Conservation (phyloP, 2,888 invertebrate species). For the Shargacucullia verbasci region DNA sequence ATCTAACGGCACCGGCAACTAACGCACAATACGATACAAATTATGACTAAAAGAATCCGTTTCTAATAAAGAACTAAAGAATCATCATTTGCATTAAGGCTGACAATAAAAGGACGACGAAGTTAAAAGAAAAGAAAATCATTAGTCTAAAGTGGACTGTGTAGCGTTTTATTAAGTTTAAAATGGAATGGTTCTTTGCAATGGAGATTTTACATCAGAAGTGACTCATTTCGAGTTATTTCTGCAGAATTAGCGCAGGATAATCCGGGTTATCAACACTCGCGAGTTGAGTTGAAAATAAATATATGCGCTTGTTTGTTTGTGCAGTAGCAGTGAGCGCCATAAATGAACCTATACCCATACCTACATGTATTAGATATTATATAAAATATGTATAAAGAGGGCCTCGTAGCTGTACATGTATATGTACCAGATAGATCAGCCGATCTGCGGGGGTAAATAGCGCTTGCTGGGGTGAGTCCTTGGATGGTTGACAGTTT, state of each 20-base stretch:
- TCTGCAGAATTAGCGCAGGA: neutral
- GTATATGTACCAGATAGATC: too few species aligned
- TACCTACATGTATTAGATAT: too few species aligned
- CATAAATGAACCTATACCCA: too few species aligned
- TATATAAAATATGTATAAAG: too few species aligned
- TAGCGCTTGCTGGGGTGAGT: too few species aligned
- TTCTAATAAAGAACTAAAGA: slow-evolving; percentile 14
- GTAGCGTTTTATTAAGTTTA: slow-evolving; percentile 23
- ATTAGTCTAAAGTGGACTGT: slow-evolving; percentile 10
- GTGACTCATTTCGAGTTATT: slow-evolving; percentile 22
- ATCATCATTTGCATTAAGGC: slow-evolving; percentile 13
- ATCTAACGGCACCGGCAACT: slow-evolving; percentile 24
- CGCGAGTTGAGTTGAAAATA: slow-evolving; percentile 4
- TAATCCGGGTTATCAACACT: slow-evolving; percentile 6
- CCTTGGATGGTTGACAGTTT: too few species aligned
- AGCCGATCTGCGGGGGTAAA: too few species aligned
- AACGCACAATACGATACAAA: slow-evolving; percentile 4
- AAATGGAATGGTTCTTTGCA: slow-evolving; percentile 31
- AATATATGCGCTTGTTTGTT: neutral
- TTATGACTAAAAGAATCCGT: slow-evolving; percentile 7
- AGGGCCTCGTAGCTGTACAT: too few species aligned
- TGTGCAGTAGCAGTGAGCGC: neutral
- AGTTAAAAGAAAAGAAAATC: slow-evolving; percentile 11
- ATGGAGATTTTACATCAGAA: slow-evolving; percentile 25
- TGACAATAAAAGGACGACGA: neutral